phyloP scores from a whole-genome alignment of 2,888 invertebrate genomes.

The Tenthredo notha region DNA sequence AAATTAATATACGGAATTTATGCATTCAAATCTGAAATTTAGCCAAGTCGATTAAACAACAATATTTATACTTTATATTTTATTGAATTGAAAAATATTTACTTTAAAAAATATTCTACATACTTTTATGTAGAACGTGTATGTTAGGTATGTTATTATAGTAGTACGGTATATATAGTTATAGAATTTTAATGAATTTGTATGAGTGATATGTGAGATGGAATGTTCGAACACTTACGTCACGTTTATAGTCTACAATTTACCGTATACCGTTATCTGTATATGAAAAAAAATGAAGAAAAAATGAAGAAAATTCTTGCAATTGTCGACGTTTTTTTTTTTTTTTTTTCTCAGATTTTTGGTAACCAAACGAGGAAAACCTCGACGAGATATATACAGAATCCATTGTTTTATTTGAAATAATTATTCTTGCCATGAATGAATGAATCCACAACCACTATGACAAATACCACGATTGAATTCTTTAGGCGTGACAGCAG shows the following conservation, averaged over 20 bases:
- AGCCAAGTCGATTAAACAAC: not conserved
- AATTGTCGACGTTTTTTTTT: not conserved
- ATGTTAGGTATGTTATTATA: not conserved
- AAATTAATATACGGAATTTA: not conserved
- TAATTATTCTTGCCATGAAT: constrained; percentile 22
- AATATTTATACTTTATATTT: not conserved
- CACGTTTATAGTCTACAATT: not conserved
- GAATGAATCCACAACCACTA: not conserved
- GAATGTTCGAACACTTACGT: constrained; percentile 27
- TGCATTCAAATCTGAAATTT: not conserved
- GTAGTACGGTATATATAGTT: not conserved
- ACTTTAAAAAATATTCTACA: not conserved
- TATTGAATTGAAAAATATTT: not conserved
- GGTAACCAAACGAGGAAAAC: not conserved
- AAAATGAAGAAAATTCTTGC: constrained; percentile 8
- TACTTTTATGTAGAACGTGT: not conserved
- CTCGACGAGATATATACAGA: not conserved
- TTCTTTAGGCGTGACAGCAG: not conserved
- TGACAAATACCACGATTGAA: not conserved
- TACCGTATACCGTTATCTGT: not conserved
- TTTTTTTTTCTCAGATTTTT: no score
- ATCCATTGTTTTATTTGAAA: constrained; percentile 14
- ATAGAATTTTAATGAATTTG: not conserved
- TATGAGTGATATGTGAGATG: not conserved
- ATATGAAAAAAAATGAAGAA: no score